Base-by-base conservation (phyloP, 2,113 vertebrate genomes). In the Danionella cerebrum region DNA sequence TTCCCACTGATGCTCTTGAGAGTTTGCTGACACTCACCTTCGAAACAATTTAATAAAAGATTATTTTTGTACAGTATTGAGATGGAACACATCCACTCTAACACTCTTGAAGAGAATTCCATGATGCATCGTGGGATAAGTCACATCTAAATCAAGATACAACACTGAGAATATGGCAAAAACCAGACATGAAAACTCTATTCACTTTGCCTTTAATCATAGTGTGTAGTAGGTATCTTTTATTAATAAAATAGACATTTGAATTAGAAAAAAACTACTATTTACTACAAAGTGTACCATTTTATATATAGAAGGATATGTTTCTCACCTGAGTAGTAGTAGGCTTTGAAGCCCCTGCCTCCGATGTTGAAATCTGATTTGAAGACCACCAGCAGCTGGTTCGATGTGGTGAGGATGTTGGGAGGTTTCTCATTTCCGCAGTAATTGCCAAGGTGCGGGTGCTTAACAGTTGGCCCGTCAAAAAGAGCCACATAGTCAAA, bases 351-450 rank as follows among this genome's bases (percentile, higher is more conserved):
- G 36, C 96, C 96, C 36, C 91, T 86, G 70, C 92, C 94, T 5
- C 92, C 96, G 0, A 98, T 98, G 83, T 98, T 98, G 72, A 94
- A 98, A 79, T 98, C 96, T 0, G 96, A 98, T 76, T 93, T 98
- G 85, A 98, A 97, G 69, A 96, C 67, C 14, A 96, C 67, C n/a
- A 94, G 88, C 31, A 98, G 86, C 72, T 94, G 89, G 0, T 80
- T 90, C 72, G 86, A 78, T 3, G 89, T 88, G 7, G 94, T 95
- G 71, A 92, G 5, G 0, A 79, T 84, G 59, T 84, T 85, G 1
- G 92, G 89, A 0, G 95, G 96, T 57, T 57, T 81, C 31, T 84
- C 3, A 4, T 79, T 83, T 7, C 96, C 94, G 0, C 96, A 98
- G 86, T 90, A 94, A 71, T 85, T 91, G 3, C 87, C 90, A 63